These are phyloP conservation scores for Sisor rabdophorus DNA, from an alignment of 2,113 vertebrate genomes.

Conservation along the genomic window DNA sequence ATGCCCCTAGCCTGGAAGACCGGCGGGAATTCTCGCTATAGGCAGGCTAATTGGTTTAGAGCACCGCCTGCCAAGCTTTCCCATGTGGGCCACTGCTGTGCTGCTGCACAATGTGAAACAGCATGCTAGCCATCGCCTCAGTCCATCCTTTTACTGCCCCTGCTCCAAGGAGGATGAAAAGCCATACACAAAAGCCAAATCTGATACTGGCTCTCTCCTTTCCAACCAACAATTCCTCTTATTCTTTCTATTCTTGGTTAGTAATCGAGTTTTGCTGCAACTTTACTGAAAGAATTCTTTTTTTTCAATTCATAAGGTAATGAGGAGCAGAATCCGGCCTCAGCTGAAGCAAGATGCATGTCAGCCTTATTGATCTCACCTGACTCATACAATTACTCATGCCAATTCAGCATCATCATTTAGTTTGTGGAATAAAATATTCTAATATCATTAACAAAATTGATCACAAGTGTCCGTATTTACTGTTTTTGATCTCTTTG, in stretches of 20 bases:
- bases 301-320: conserved; percentile 46
- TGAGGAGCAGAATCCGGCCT: conserved; percentile 21
- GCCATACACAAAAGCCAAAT: conserved; percentile 53
- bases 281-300: conserved; percentile 13
- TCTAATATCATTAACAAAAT: background rate
- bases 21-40: conserved; percentile 63
- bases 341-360: conserved; percentile 9
- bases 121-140: conserved; percentile 59
- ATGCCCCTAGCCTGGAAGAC: conserved; percentile 48
- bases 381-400: conserved; percentile 24
- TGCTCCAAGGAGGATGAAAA: conserved; percentile 47
- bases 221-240: conserved; percentile 51
- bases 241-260: conserved; percentile 50
- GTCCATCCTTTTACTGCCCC: conserved; percentile 54
- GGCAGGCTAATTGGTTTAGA: conserved; percentile 72
- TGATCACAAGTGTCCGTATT: background rate
- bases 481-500: background rate
- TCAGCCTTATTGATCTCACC: conserved; percentile 38
- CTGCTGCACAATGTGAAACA: conserved; percentile 68
- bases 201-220: conserved; percentile 37
- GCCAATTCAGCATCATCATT: conserved; percentile 7
- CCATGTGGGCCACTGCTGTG: conserved; percentile 74
- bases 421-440: background rate
- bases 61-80: conserved; percentile 64
- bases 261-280: conserved; percentile 59